Evolutionary conservation across 2,797 vertebrate species (phyloP).

Genomic region (Macrochelys suwanniensis): DNA sequence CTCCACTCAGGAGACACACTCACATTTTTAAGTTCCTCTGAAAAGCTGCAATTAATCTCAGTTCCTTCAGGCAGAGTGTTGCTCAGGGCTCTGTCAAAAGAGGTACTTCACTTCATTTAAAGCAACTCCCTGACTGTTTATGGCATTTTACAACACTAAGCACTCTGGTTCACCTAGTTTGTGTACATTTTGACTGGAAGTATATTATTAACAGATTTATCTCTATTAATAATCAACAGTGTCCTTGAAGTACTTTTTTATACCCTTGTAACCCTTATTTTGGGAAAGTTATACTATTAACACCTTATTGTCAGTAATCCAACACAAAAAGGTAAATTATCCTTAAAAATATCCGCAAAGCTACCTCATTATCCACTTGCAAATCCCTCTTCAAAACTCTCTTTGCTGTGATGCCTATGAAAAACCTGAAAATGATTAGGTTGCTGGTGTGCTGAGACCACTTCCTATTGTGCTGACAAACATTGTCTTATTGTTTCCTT

Average conservation of each 20-base stretch:
- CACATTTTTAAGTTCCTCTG: background rate
- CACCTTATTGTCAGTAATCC: background rate
- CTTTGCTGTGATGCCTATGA: background rate
- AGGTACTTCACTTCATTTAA: background rate
- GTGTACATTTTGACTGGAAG: background rate
- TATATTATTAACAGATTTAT: background rate
- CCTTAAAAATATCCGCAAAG: background rate
- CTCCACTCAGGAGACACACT: background rate
- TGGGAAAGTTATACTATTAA: background rate
- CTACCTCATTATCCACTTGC: background rate
- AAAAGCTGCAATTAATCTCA: background rate
- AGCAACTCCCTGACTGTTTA: background rate
- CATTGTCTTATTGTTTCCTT: background rate
- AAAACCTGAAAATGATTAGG: background rate
- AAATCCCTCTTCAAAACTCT: background rate
- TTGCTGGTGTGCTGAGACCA: background rate
- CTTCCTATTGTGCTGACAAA: background rate
- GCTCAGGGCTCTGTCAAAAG: background rate
- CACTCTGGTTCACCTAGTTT: background rate
- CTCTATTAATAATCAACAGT: background rate
- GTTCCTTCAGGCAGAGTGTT: slow-evolving; percentile 7
- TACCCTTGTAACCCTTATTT: background rate
- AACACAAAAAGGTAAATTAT: background rate
- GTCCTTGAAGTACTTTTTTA: background rate
- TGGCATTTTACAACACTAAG: background rate